Evolutionary conservation across 2,113 vertebrate species (phyloP).

Genomic region (Platysternon megacephalum): DNA sequence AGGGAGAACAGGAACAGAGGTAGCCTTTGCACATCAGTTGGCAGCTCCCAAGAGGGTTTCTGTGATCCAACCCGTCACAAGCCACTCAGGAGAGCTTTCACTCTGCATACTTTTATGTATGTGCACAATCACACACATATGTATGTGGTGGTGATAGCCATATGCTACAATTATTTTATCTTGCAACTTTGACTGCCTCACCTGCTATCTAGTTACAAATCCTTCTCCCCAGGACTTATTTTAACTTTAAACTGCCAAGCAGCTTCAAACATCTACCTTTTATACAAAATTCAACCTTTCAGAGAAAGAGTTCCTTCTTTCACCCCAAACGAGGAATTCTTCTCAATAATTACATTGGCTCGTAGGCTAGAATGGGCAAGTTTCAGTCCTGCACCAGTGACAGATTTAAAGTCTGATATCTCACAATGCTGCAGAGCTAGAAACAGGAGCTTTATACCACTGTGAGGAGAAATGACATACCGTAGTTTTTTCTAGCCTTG

Average conservation of each 20-base stretch:
- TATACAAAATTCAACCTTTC: background rate
- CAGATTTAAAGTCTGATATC: background rate
- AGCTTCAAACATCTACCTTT: background rate
- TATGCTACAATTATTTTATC: background rate
- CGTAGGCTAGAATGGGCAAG: background rate
- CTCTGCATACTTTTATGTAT: background rate
- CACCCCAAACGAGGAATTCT: background rate
- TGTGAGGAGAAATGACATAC: background rate
- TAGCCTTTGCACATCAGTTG: too few species aligned
- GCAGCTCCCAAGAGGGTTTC: too few species aligned
- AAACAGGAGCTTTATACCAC: background rate
- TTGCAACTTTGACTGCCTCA: background rate
- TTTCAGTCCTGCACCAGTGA: background rate
- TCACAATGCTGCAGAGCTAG: background rate
- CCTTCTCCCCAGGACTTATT: accelerated
- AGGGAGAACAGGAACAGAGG: too few species aligned
- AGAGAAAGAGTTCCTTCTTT: background rate
- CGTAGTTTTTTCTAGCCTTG: background rate
- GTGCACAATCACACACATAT: background rate
- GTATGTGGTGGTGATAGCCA: background rate
- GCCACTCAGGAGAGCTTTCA: background rate
- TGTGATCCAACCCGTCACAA: too few species aligned
- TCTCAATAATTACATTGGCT: background rate
- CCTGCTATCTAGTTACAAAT: background rate
- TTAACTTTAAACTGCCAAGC: background rate